Conservation (phyloP, 2,113 vertebrate species). For the Leiothrix lutea region DNA sequence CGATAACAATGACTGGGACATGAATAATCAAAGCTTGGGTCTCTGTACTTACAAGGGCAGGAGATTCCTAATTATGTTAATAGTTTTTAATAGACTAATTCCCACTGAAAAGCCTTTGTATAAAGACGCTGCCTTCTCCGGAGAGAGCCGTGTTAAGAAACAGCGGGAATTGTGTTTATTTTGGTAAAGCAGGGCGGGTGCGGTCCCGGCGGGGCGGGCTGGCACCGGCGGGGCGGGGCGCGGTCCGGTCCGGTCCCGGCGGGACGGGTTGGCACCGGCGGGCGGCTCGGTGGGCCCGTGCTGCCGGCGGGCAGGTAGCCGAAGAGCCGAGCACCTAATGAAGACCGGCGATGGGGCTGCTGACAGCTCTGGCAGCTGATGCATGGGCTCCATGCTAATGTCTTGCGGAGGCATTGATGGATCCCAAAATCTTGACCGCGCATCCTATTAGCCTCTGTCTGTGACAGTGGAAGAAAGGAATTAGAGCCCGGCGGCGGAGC, state of each 20-base stretch:
- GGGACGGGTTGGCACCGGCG: background rate
- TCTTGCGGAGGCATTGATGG: constrained; percentile 90
- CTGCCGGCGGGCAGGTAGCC: constrained; percentile 74
- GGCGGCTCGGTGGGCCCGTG: constrained; percentile 47
- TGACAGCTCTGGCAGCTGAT: constrained; percentile 99
- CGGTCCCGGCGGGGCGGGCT: constrained; percentile 67
- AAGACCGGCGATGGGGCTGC: constrained; percentile 79
- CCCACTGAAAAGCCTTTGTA: constrained; percentile 76
- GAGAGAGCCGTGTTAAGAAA: constrained; percentile 65
- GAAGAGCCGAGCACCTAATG: constrained; percentile 83
- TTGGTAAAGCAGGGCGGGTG: constrained; percentile 60
- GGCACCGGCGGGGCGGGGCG: background rate
- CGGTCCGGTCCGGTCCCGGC: background rate
- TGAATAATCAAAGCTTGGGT: constrained; percentile 87
- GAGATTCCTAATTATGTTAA: constrained; percentile 93
- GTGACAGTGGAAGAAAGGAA: constrained; percentile 91
- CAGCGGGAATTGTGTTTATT: constrained; percentile 78
- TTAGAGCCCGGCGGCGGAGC: constrained; percentile 75
- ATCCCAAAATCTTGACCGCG: constrained; percentile 98
- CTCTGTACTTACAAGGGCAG: constrained; percentile 84
- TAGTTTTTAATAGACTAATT: constrained; percentile 93
- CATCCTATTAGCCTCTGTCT: constrained; percentile 98
- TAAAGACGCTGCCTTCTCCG: constrained; percentile 67
- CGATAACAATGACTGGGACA: constrained; percentile 80
- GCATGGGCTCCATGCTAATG: constrained; percentile 93